Evolutionary conservation across 2,113 vertebrate genomes (phyloP).

Genomic region (Pseudopodoces humilis): DNA sequence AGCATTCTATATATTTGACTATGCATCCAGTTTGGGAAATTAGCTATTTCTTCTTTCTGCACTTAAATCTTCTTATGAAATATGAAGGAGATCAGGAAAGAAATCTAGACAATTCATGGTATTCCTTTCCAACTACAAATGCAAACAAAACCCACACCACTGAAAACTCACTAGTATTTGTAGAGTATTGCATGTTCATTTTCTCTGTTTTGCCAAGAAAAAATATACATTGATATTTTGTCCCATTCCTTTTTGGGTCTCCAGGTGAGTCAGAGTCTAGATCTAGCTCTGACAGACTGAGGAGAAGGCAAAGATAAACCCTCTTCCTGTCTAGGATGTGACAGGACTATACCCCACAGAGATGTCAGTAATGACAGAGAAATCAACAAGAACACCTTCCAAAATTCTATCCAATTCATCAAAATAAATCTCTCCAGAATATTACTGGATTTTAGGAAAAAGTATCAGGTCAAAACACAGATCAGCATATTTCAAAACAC

Average conservation of each 20-base stretch:
- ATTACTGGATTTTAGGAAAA: not conserved
- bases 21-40: not conserved
- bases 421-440: not conserved
- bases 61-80: not conserved
- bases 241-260: not conserved
- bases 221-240: not conserved
- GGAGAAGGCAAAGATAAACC: not conserved
- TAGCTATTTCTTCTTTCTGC: not conserved
- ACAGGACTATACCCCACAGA: not conserved
- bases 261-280: not conserved
- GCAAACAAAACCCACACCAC: not conserved
- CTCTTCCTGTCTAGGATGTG: not conserved
- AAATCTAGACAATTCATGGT: not conserved
- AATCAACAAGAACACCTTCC: not conserved
- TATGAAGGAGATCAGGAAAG: not conserved
- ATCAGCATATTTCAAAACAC: not conserved
- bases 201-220: not conserved
- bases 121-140: not conserved
- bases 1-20: not conserved
- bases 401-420: not conserved
- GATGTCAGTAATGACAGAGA: not conserved
- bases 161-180: fast-evolving
- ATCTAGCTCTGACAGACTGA: not conserved
- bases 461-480: not conserved
- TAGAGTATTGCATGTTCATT: not conserved